Conservation (phyloP, 2,113 vertebrate genomes). For the Sander vitreus region DNA sequence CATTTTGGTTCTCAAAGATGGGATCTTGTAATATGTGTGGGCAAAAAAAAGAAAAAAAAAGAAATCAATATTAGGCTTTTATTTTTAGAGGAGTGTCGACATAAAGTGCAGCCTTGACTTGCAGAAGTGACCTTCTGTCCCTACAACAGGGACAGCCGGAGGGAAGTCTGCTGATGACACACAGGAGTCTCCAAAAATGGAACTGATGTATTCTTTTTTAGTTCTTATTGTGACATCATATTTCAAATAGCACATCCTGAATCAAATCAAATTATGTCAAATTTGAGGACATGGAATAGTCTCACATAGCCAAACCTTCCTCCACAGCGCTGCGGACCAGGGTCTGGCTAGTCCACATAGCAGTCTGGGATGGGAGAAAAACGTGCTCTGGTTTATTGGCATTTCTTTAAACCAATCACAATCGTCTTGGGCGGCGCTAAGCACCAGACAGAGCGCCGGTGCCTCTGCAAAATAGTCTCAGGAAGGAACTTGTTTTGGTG, state of each 20-base stretch:
- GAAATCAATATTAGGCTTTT: background rate
- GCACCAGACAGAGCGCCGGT: no score
- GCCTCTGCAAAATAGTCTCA: no score
- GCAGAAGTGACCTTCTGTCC: slow-evolving; percentile 45
- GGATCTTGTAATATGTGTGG: background rate
- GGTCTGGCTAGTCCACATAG: no score
- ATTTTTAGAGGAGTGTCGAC: background rate
- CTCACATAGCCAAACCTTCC: no score
- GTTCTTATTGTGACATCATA: background rate
- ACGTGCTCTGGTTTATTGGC: no score
- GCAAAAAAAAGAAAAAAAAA: background rate
- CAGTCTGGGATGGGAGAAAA: no score
- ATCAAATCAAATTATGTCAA: background rate
- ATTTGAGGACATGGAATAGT: background rate
- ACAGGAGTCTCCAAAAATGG: background rate
- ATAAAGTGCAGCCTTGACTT: slow-evolving; percentile 34
- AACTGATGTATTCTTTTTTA: background rate
- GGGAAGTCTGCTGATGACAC: background rate
- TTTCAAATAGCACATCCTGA: background rate
- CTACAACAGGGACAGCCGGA: slow-evolving; percentile 7
- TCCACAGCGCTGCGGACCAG: no score
- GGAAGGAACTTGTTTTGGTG: no score
- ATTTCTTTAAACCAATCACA: no score
- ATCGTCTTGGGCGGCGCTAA: no score
- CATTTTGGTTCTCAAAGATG: background rate